Evolutionary conservation across 2,888 invertebrate genomes (phyloP), one percentile per base, ranked within the genome.

Genomic region (Quadroppia sp.): DNA sequence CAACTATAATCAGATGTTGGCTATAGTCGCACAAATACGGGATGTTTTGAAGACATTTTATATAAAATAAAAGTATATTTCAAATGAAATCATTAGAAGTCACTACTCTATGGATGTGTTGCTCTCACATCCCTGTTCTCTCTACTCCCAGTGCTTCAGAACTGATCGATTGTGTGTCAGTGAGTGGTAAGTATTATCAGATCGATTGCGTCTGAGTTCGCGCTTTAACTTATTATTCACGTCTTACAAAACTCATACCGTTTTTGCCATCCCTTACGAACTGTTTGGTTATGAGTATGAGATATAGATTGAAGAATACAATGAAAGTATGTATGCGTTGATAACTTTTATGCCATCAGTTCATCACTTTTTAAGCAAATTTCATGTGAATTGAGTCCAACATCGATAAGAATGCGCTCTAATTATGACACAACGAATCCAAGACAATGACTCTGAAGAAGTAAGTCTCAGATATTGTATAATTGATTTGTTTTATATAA

Each of bases 361-460:
- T 28, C 30, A 64, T 7, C 64, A 40, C 1, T 20, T 36, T 23
- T 7, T 11, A 32, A 15, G 17, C 11, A 36, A 64, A 64, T 64
- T 40, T 7, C 1, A n/a, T 3, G 1, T 36, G 1, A 64, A 36
- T 32, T 64, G 64, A 64, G 69, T 25, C 15, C 15, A 28, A 25
- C 69, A 45, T 23, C 15, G 20, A 25, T 25, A 45, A 42, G 45
- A 69, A 69, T 69, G 40, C 13, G 23, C 69, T 15, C 42, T 69
- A 17, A 45, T 23, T 69, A 69, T 69, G 69, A 69, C 42, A 45
- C 69, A 69, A 69, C 42, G 45, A 69, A 69, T 20, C n/a, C 25
- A 69, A 28, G 69, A 69, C 69, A 42, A 42, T 45, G 45, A 69
- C 9, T 40, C 40, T 42, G 69, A 69, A 69, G 69, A 69, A 69